Percentiles rank a stretch among this genome's conserved stretches.
phyloP scores from a whole-genome alignment of 2,888 invertebrate species.

The Drymonia ruficornis region DNA sequence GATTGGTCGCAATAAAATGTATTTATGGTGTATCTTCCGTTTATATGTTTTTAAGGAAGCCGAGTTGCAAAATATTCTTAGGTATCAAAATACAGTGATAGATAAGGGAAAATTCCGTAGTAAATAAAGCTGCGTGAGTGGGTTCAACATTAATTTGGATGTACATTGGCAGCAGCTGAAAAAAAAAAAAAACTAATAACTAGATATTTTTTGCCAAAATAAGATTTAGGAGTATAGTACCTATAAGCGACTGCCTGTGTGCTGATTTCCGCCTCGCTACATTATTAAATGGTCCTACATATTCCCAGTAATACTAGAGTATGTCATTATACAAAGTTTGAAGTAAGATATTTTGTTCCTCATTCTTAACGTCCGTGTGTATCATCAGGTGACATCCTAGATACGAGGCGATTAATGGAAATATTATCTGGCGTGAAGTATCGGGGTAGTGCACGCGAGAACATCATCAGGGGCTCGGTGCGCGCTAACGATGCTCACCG shows the following conservation, averaged over 20 bases:
- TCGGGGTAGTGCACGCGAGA: conserved; percentile 48
- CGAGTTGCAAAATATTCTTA: not conserved
- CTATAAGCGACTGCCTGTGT: too few species aligned
- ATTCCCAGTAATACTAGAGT: too few species aligned
- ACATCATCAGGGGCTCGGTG: conserved; percentile 39
- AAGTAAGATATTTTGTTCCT: not conserved
- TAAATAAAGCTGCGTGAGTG: too few species aligned
- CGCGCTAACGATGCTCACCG: conserved; percentile 15
- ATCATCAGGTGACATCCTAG: conserved; percentile 43
- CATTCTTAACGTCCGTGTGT: conserved; percentile 5
- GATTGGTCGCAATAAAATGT: not conserved
- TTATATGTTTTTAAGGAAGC: not conserved
- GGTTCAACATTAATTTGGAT: too few species aligned
- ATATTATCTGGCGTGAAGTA: conserved; percentile 54
- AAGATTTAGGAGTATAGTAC: too few species aligned
- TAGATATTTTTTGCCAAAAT: too few species aligned
- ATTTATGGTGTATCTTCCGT: not conserved
- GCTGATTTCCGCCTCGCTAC: too few species aligned
- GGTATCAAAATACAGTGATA: not conserved
- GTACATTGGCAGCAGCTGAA: too few species aligned
- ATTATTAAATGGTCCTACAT: too few species aligned
- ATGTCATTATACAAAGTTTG: too few species aligned
- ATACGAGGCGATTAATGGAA: conserved; percentile 54
- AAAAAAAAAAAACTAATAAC: too few species aligned
- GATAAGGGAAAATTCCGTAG: too few species aligned